phyloP scores from a whole-genome alignment of 2,888 invertebrate genomes.

The Globia sparganii region DNA sequence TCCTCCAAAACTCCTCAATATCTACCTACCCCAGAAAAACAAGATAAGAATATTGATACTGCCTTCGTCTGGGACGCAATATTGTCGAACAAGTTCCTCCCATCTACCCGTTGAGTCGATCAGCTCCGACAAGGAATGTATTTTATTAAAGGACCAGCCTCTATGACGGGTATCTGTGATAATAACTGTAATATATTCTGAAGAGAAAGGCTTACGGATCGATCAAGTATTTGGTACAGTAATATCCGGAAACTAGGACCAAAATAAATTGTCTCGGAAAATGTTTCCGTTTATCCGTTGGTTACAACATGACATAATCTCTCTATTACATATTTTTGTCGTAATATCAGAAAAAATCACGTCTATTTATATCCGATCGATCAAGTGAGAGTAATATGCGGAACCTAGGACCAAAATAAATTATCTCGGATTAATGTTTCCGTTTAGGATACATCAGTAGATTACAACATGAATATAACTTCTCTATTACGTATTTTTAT shows the following conservation, averaged over 20 bases:
- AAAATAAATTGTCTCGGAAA: neutral
- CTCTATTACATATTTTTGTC: no score
- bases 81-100: slow-evolving; percentile 35
- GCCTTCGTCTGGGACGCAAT: slow-evolving; percentile 36
- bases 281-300: neutral
- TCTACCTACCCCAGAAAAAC: slow-evolving; percentile 34
- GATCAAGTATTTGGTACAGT: slow-evolving; percentile 23
- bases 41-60: slow-evolving; percentile 55
- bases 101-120: slow-evolving; percentile 30
- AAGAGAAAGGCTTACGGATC: slow-evolving; percentile 7
- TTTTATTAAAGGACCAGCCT: slow-evolving; percentile 49
- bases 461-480: no score
- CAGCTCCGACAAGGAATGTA: slow-evolving; percentile 29
- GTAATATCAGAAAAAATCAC: no score
- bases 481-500: no score
- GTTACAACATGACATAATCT: no score
- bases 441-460: no score
- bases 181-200: slow-evolving; percentile 36
- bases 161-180: slow-evolving; percentile 23
- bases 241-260: slow-evolving; percentile 5
- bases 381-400: neutral
- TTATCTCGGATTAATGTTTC: neutral
- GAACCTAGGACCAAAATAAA: slow-evolving; percentile 9
- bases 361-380: neutral
- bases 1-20: neutral